Evolutionary conservation across 2,113 vertebrate species (phyloP).

Genomic region (Corythornis vintsioides): DNA sequence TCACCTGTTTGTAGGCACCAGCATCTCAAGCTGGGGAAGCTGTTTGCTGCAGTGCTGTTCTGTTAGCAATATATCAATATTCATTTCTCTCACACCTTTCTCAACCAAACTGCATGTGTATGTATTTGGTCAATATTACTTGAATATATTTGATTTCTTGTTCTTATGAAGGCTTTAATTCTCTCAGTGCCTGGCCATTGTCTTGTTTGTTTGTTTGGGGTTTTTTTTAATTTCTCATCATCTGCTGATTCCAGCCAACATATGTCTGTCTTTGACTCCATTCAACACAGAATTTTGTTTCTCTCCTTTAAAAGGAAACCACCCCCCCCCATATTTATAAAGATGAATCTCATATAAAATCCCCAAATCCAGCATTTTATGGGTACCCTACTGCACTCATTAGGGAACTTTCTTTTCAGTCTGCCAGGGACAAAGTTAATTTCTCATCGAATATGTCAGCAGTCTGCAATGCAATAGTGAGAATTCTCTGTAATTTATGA

Average conservation of each 20-base stretch:
- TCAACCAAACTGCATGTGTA: background rate
- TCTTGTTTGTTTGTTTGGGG: background rate
- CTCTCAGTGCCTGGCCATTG: background rate
- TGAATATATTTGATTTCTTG: background rate
- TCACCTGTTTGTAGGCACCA: background rate
- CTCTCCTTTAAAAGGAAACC: background rate
- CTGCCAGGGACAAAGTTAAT: background rate
- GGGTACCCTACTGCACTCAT: background rate
- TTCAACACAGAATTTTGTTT: background rate
- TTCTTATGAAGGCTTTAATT: background rate
- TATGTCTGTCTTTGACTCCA: background rate
- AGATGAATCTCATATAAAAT: background rate
- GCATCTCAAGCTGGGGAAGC: background rate
- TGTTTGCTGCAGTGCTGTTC: background rate
- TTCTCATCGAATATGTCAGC: background rate
- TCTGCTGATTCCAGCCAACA: background rate
- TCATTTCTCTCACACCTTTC: background rate
- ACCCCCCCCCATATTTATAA: background rate
- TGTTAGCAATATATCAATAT: background rate
- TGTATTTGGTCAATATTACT: background rate
- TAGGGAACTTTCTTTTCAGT: background rate
- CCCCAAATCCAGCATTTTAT: background rate
- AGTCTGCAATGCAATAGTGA: background rate
- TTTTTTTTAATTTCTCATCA: background rate
- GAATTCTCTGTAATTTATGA: background rate